A percentile compares a stretch with the other conserved stretches of the same genome.
Conservation (phyloP, 1,140 invertebrate species). For the Microplitis demolitor region DNA sequence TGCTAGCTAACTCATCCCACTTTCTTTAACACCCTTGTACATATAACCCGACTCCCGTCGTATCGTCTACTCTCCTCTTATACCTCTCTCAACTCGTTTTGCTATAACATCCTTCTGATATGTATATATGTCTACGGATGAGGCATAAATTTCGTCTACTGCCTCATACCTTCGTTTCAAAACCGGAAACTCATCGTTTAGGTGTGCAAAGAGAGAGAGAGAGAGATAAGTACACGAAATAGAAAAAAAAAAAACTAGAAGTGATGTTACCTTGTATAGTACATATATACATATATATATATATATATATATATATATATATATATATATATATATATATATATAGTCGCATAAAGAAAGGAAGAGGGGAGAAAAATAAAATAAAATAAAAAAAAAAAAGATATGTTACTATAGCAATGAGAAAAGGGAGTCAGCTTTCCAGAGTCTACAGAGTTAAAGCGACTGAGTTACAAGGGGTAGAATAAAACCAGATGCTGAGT, state of each 20-base stretch:
- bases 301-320: too few relatives aligned
- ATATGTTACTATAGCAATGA: conserved; percentile 14
- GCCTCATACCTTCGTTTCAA: conserved; percentile 24
- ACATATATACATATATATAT: background rate
- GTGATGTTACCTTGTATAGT: conserved; percentile 17
- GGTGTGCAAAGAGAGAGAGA: conserved; percentile 28
- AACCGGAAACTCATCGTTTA: conserved; percentile 47
- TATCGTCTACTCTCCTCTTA: too few relatives aligned
- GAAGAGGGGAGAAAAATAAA: background rate
- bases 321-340: too few relatives aligned
- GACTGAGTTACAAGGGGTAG: conserved; percentile 17
- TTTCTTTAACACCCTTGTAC: background rate
- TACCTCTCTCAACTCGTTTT: background rate
- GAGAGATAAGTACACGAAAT: conserved; percentile 28
- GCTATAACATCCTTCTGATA: conserved; percentile 30
- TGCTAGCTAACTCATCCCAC: conserved; percentile 39
- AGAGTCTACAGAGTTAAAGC: background rate
- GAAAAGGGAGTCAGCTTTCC: background rate
- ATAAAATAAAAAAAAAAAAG: background rate
- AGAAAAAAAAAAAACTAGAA: conserved; percentile 26
- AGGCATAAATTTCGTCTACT: conserved; percentile 50
- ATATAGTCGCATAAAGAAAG: background rate
- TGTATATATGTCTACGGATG: conserved; percentile 46
- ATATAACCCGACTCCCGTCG: conserved; percentile 25
- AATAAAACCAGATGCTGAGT: conserved; percentile 23